Percentiles rank a stretch among this genome's conserved stretches.
Evolutionary conservation across 1,140 invertebrate genomes (phyloP).

Genomic region (Papilio machaon): DNA sequence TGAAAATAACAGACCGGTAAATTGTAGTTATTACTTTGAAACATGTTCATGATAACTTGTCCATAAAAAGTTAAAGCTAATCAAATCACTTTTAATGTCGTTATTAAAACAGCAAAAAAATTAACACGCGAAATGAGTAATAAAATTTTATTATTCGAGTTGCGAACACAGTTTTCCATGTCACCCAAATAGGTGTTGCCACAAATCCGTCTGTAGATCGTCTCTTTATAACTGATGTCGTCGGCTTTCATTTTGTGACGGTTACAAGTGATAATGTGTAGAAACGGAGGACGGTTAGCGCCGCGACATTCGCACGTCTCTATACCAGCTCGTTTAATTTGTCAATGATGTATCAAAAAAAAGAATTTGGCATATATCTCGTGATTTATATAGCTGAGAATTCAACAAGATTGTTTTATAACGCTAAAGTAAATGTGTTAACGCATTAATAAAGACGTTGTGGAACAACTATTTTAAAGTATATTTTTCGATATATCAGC

Average conservation of each 20-base stretch:
- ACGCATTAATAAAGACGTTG: conserved; percentile 38
- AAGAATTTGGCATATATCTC: background rate
- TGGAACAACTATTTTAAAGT: background rate
- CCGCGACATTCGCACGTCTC: background rate
- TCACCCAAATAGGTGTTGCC: conserved; percentile 59
- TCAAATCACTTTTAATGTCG: conserved; percentile 19
- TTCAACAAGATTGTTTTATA: conserved; percentile 25
- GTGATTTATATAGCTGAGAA: background rate
- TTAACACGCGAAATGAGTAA: conserved; percentile 45
- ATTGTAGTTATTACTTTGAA: background rate
- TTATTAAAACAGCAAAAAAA: conserved; percentile 32
- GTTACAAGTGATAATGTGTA: conserved; percentile 45
- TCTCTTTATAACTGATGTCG: conserved; percentile 42
- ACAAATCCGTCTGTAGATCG: conserved; percentile 58
- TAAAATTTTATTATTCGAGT: conserved; percentile 56
- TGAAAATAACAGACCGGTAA: background rate
- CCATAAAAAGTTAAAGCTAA: conserved; percentile 24
- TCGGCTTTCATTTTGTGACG: conserved; percentile 51
- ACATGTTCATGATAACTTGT: background rate
- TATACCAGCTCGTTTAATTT: background rate
- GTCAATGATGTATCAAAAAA: background rate
- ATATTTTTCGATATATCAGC: too few relatives aligned
- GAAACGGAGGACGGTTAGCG: background rate
- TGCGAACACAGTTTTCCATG: conserved; percentile 54
- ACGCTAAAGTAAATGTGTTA: conserved; percentile 17